A percentile compares a stretch with the other conserved stretches of the same genome.
These are phyloP conservation scores for Papilio protenor DNA, from an alignment of 2,888 invertebrate species.

Conservation along the genomic window DNA sequence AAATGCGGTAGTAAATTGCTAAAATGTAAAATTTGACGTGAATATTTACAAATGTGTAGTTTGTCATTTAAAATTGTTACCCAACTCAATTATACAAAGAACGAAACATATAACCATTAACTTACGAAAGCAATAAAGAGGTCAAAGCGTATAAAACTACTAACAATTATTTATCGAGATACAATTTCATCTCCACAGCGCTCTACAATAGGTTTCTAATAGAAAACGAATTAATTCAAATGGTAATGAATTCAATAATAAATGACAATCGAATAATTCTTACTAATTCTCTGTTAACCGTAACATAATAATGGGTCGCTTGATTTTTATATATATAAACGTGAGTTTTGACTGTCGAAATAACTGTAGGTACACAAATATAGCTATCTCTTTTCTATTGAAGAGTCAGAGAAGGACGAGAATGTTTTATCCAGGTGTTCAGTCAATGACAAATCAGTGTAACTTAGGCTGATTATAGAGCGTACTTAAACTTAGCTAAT, in stretches of 20 bases:
- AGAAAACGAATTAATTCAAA: not conserved
- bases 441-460: not conserved
- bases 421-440: not conserved
- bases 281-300: not conserved
- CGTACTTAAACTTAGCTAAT: not conserved
- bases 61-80: too few species aligned
- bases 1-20: too few species aligned
- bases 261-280: not conserved
- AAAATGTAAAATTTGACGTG: too few species aligned
- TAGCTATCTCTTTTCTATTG: not conserved
- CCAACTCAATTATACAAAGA: not conserved
- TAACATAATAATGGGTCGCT: not conserved
- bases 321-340: not conserved
- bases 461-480: not conserved
- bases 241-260: not conserved
- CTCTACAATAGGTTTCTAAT: slow-evolving; percentile 13
- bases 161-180: slow-evolving; percentile 21
- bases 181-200: slow-evolving; percentile 18
- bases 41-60: too few species aligned
- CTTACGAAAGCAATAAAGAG: not conserved
- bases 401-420: not conserved
- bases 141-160: slow-evolving; percentile 20
- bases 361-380: not conserved
- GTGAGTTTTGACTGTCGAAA: not conserved
- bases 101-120: not conserved